phyloP scores from a whole-genome alignment of 2,888 invertebrate genomes.

The Cremastinae sp. region DNA sequence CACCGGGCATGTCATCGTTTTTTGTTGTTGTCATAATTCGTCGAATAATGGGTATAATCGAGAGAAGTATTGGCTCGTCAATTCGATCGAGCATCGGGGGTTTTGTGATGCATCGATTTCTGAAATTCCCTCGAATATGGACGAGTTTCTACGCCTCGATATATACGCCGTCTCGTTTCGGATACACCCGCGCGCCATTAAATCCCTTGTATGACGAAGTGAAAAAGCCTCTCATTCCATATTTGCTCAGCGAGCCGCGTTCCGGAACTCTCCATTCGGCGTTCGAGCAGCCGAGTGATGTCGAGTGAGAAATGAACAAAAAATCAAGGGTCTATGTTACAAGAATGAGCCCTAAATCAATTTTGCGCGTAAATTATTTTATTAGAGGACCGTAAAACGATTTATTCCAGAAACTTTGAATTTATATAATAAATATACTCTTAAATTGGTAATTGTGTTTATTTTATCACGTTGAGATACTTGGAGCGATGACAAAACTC shows the following conservation, averaged over 20 bases:
- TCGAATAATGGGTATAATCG: slow-evolving; percentile 45
- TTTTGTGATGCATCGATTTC: slow-evolving; percentile 31
- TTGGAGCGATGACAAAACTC: background rate
- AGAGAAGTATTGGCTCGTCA: slow-evolving; percentile 39
- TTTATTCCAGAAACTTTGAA: too few species aligned
- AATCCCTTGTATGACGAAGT: slow-evolving; percentile 23
- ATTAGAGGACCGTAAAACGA: too few species aligned
- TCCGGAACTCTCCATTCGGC: slow-evolving; percentile 13
- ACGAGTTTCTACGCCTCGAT: slow-evolving; percentile 14
- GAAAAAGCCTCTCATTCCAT: slow-evolving; percentile 24
- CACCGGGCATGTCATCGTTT: too few species aligned
- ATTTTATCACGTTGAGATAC: too few species aligned
- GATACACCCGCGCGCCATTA: slow-evolving; percentile 2
- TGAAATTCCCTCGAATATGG: background rate
- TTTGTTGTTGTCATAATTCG: slow-evolving; percentile 37
- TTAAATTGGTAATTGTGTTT: slow-evolving; percentile 10
- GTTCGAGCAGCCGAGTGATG: background rate
- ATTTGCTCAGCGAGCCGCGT: slow-evolving; percentile 16
- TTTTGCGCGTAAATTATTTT: too few species aligned
- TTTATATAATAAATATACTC: background rate
- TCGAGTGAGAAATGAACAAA: background rate
- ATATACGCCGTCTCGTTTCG: background rate
- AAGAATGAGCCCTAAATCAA: background rate
- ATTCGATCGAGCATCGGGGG: slow-evolving; percentile 42
- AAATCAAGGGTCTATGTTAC: background rate